Base-by-base conservation (phyloP, 1,140 invertebrate genomes). In the Macrocentrus cingulum region DNA sequence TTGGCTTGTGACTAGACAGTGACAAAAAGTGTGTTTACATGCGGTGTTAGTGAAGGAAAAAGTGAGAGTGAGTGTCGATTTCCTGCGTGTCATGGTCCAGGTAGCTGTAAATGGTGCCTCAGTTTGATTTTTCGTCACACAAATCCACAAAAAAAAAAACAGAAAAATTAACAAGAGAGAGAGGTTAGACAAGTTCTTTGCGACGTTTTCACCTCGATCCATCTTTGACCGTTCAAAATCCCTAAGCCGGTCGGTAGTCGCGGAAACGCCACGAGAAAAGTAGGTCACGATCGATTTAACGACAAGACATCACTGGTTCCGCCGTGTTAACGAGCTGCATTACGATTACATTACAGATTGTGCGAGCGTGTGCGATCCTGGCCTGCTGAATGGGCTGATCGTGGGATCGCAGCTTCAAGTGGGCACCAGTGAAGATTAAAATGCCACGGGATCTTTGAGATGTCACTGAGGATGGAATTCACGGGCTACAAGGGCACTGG, bases 381-480 rank as follows among this genome's bases (percentile, higher is more conserved):
- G n/a, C n/a, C n/a, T n/a, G n/a, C n/a, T 39, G 15, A 39, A 39
- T 39, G 36, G 36, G 36, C 15, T 8, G 13, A 39, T n/a, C 13
- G 36, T 39, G 36, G 36, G 36, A 39, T n/a, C n/a, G n/a, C n/a
- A n/a, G n/a, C 9, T 29, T 29, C 25, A 9, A 39, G 13, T 46
- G 16, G 25, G 6, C 11, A 22, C 13, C 19, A 23, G 20, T 46
- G 44, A 20, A 7, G 44, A 46, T 39, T 39, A 15, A 39, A 39
- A 39, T 29, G 25, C 9, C 9, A 5, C 4, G 9, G 25, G 9
- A 5, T 29, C 25, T 29, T 9, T 29, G 25, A 29, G 25, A 29
- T 65, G 61, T 62, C 63, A 2, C 32, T 63, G 3, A 74, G 63
- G 54, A 76, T 77, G 74, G 76, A 79, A 53, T 75, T 77, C 37